A percentile compares a stretch with the other conserved stretches of the same genome.
These are phyloP conservation scores for Stegana nigrithorax DNA, from an alignment of 2,888 invertebrate genomes.

Conservation along the genomic window DNA sequence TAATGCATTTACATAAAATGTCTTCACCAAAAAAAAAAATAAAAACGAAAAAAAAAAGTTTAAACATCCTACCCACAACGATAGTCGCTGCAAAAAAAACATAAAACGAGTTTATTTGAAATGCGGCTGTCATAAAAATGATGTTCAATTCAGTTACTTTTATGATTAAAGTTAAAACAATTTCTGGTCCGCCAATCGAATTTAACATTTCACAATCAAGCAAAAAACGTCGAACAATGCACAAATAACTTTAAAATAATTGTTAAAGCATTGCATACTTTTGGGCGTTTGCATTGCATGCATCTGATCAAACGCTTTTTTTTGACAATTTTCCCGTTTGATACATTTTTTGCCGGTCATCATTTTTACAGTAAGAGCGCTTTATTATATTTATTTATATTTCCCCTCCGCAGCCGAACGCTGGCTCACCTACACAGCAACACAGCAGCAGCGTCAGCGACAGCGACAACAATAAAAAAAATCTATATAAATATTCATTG, in stretches of 20 bases:
- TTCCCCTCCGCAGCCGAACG: too few relatives aligned
- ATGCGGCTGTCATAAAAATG: slow-evolving; percentile 49
- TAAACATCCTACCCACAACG: too few relatives aligned
- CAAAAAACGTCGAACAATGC: not conserved
- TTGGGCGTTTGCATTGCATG: not conserved
- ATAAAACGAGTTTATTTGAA: slow-evolving; percentile 43
- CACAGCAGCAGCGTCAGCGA: not conserved
- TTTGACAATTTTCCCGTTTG: not conserved
- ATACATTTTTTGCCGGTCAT: not conserved
- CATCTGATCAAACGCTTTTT: not conserved
- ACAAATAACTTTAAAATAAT: not conserved
- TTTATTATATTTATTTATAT: slow-evolving; percentile 12
- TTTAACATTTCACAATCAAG: not conserved
- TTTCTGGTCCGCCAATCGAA: not conserved
- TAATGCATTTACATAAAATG: too few relatives aligned
- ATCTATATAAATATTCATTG: slow-evolving; percentile 17
- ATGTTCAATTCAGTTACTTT: slow-evolving; percentile 53
- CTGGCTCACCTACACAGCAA: not conserved
- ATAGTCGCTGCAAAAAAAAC: slow-evolving; percentile 21
- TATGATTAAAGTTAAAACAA: too few relatives aligned
- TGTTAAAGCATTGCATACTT: not conserved
- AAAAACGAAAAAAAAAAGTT: slow-evolving; percentile 6
- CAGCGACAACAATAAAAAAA: not conserved
- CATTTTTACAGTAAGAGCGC: not conserved
- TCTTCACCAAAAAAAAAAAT: slow-evolving; percentile 13